These are phyloP conservation scores for Samia ricini DNA, from an alignment of 1,140 invertebrate species.

Conservation along the genomic window DNA sequence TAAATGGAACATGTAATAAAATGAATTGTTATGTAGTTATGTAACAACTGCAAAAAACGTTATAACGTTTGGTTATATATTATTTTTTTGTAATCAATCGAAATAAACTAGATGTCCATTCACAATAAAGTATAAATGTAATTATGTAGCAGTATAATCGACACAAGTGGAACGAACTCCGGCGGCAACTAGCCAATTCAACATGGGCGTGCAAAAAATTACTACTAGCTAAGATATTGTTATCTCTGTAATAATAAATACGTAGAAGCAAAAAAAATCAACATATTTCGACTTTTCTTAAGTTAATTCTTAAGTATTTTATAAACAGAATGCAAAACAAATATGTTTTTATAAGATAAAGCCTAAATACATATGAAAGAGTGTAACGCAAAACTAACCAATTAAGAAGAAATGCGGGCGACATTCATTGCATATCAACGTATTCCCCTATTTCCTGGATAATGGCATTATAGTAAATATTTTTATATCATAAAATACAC, in stretches of 20 bases:
- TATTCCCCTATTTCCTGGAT: too few relatives aligned
- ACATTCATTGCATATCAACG: too few relatives aligned
- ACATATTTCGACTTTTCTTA: neutral
- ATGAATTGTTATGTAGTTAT: neutral
- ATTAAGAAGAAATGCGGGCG: too few relatives aligned
- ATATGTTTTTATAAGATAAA: too few relatives aligned
- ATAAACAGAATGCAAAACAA: too few relatives aligned
- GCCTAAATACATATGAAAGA: too few relatives aligned
- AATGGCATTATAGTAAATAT: too few relatives aligned
- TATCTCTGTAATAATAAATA: neutral
- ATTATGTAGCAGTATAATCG: neutral
- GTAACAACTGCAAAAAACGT: neutral
- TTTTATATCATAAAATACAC: too few relatives aligned
- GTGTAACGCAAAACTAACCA: too few relatives aligned
- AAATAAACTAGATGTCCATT: neutral
- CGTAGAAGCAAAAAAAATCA: neutral
- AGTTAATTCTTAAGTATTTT: too few relatives aligned
- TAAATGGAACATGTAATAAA: neutral
- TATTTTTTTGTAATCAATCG: neutral
- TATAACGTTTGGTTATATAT: neutral
- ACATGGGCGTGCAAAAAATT: constrained; percentile 22
- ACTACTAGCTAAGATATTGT: too few relatives aligned
- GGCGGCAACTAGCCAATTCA: constrained; percentile 18
- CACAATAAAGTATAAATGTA: neutral
- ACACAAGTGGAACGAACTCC: constrained; percentile 9